Percentiles rank a stretch among this genome's conserved stretches.
Evolutionary conservation across 1,140 invertebrate genomes (phyloP).

Genomic region (Caenorhabditis remanei): DNA sequence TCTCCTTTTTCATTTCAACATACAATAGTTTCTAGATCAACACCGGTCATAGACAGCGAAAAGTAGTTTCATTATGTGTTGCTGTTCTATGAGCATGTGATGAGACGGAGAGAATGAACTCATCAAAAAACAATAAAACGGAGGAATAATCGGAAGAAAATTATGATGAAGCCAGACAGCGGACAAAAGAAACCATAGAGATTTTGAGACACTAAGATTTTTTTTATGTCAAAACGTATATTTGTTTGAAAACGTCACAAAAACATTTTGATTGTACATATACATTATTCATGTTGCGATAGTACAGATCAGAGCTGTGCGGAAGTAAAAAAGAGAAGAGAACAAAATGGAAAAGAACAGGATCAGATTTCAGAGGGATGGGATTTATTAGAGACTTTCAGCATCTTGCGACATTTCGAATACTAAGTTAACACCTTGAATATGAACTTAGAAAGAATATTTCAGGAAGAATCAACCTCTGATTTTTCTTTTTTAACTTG

Average conservation of each 20-base stretch:
- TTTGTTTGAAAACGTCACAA: no score
- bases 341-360: no score
- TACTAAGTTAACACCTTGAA: no score
- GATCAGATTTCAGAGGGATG: no score
- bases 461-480: background rate
- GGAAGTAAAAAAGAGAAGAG: no score
- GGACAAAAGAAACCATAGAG: background rate
- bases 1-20: background rate
- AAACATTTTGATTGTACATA: no score
- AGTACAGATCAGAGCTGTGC: no score
- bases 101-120: background rate
- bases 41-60: background rate
- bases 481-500: no score
- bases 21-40: background rate
- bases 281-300: no score
- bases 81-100: constrained; percentile 3
- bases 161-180: background rate
- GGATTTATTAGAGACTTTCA: no score
- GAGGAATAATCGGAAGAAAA: background rate
- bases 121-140: background rate
- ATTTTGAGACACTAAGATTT: background rate
- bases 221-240: no score
- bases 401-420: no score
- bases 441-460: background rate
- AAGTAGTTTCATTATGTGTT: background rate